Percentiles rank a stretch among this genome's conserved stretches.
These are phyloP conservation scores for Stictocephala bisonia DNA, from an alignment of 2,888 invertebrate species.

Conservation along the genomic window DNA sequence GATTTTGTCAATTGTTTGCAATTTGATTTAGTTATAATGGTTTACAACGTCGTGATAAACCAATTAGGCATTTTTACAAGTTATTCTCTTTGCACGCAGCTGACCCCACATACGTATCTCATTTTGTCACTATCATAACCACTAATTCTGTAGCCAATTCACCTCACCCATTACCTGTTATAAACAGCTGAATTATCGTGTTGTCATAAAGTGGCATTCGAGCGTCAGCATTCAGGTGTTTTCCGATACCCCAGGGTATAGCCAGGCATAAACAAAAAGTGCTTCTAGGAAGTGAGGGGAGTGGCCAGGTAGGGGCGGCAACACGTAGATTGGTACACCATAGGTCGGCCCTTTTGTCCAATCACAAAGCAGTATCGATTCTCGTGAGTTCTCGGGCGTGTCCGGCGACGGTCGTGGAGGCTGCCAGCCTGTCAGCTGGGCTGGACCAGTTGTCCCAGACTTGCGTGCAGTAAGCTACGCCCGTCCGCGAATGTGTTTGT, in stretches of 20 bases:
- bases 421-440: conserved; percentile 4
- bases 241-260: conserved; percentile 35
- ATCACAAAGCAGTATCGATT: background rate
- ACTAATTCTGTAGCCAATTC: too few species aligned
- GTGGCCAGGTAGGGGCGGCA: conserved; percentile 1
- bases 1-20: too few species aligned
- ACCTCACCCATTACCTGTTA: too few species aligned
- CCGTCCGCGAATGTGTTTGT: background rate
- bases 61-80: too few species aligned
- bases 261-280: background rate
- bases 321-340: too few species aligned
- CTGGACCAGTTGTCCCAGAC: conserved; percentile 27
- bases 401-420: background rate
- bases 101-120: too few species aligned
- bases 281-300: background rate
- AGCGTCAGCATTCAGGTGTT: conserved; percentile 26
- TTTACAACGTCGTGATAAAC: too few species aligned
- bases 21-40: too few species aligned
- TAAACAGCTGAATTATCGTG: too few species aligned
- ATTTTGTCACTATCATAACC: too few species aligned
- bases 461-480: conserved; percentile 11
- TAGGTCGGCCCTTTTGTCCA: background rate
- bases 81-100: too few species aligned
- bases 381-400: conserved; percentile 5
- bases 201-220: conserved; percentile 31